These are phyloP conservation scores for Pelecanoides urinatrix DNA, from an alignment of 2,113 vertebrate genomes.

Conservation along the genomic window DNA sequence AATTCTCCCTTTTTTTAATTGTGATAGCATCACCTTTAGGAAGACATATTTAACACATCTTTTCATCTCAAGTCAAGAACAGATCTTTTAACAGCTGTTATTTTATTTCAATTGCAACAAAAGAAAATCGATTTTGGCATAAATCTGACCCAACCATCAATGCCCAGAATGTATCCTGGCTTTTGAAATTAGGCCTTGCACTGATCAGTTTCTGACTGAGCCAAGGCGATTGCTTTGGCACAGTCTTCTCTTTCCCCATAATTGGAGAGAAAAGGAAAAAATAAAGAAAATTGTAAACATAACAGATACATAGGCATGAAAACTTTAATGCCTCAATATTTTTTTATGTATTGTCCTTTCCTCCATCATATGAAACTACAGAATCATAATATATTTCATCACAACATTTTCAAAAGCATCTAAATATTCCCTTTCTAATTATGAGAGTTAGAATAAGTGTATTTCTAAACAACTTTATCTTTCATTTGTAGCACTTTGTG, in stretches of 20 bases:
- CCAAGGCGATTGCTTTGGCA: not conserved
- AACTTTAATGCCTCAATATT: not conserved
- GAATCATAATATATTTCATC: not conserved
- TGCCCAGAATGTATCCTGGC: not conserved
- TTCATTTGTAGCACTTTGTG: conserved; percentile 25
- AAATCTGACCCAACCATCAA: not conserved
- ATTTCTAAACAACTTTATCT: not conserved
- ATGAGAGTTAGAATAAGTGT: not conserved
- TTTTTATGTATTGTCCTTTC: not conserved
- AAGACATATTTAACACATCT: not conserved
- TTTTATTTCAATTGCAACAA: not conserved
- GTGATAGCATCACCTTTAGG: not conserved
- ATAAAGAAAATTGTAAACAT: not conserved
- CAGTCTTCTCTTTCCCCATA: not conserved
- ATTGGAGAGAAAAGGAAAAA: not conserved
- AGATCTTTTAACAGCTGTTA: not conserved
- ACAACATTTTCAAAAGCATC: not conserved
- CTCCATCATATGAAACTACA: not conserved
- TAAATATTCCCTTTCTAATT: not conserved
- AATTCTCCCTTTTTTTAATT: not conserved
- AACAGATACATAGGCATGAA: not conserved
- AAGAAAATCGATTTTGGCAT: not conserved
- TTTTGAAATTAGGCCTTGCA: not conserved
- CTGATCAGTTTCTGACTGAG: not conserved
- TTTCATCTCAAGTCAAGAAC: not conserved